Base-by-base conservation (phyloP, 2,888 invertebrate species). In the Eristalinus sepulchralis region DNA sequence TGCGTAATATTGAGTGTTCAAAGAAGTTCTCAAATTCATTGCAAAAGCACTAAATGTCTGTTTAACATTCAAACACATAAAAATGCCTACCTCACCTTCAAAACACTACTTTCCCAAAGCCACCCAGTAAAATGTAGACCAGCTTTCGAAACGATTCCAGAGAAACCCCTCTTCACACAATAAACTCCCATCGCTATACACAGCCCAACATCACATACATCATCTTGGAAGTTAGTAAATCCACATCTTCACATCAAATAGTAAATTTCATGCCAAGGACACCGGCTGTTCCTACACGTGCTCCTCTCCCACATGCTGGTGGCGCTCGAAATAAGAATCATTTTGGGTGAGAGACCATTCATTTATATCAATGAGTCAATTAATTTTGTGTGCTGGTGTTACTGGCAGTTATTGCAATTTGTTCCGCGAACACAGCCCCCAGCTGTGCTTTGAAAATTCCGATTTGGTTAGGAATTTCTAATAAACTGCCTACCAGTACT, bases 371-470 rank as follows among this genome's bases (percentile, higher is more conserved):
- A 47, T 17, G 31, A 66, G 10, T 22, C 47, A 47, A 47, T 47
- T 47, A 47, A 47, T 17, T 47, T 8, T 17, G 6, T 47, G 47
- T 17, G 47, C 17, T 17, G 39, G 39, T 39, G 63, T 17, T 10
- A 20, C 36, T 63, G 63, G 39, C 63, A 64, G 63, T 64, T 64
- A 39, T 64, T 64, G 10, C 22, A 64, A 39, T 64, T 22, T 34
- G 13, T 64, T 64, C 39, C n/a, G 8, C 22, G 63, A 64, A 64
- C 20, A n/a, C 20, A n/a, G 63, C 63, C 63, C 36, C 63, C 39
- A 36, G 63, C 63, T 64, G 63, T 64, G 63, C 63, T 64, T 64
- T 64, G 63, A 20, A 64, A 36, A 64, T 39, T 24, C 36, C 22
- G 22, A 22, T 64, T 64, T 39, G 63, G 47, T 17, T 17, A 17